A percentile compares a stretch with the other conserved stretches of the same genome.
Conservation (phyloP, 1,140 invertebrate genomes). For the Eueides isabella region DNA sequence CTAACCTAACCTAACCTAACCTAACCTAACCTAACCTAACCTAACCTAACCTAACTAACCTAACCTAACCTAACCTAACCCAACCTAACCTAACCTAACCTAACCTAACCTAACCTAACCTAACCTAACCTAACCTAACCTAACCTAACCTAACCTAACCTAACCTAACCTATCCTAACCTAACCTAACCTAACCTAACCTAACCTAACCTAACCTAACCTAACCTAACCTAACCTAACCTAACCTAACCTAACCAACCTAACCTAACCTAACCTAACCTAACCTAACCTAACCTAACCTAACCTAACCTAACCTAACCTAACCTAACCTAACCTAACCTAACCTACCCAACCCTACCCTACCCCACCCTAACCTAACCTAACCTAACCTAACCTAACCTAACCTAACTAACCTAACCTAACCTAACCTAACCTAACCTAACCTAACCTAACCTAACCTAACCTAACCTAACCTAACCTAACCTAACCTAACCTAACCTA, state of each 20-base stretch:
- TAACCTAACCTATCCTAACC: constrained; percentile 44
- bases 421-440: constrained; percentile 21
- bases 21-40: constrained; percentile 46
- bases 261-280: constrained; percentile 33
- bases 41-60: constrained; percentile 55
- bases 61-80: constrained; percentile 40
- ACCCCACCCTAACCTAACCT: too few relatives aligned
- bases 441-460: constrained; percentile 47
- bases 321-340: not conserved
- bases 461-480: too few relatives aligned
- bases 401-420: not conserved
- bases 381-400: constrained; percentile 2
- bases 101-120: constrained; percentile 58
- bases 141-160: constrained; percentile 43
- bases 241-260: constrained; percentile 26
- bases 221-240: constrained; percentile 37
- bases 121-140: constrained; percentile 50
- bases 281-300: constrained; percentile 17
- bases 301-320: constrained; percentile 2
- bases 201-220: constrained; percentile 43
- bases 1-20: constrained; percentile 39
- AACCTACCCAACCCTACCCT: not conserved
- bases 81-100: constrained; percentile 50
- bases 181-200: constrained; percentile 39
- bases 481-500: too few relatives aligned